These are phyloP conservation scores for Tanypteryx hageni DNA, from an alignment of 2,888 invertebrate genomes.

Conservation along the genomic window DNA sequence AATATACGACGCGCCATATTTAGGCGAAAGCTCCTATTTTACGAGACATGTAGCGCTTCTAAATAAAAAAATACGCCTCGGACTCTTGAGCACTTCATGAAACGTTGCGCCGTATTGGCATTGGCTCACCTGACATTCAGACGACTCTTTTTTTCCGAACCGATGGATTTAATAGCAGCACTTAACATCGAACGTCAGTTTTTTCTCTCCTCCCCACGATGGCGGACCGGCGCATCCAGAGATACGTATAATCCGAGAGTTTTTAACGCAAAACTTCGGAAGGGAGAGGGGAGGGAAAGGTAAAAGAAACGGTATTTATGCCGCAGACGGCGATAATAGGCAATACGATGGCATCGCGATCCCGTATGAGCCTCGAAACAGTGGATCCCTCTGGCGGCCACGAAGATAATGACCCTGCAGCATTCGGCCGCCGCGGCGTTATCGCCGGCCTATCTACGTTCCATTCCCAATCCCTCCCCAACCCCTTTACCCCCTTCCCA, in stretches of 20 bases:
- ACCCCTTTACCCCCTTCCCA: no score
- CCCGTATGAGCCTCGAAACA: neutral
- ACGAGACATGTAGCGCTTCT: no score
- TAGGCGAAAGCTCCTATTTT: no score
- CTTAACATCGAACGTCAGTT: neutral
- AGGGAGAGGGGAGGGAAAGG: no score
- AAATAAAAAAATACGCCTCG: no score
- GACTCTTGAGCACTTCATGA: no score
- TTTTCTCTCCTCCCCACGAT: neutral
- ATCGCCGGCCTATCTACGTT: neutral
- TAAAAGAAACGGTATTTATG: neutral
- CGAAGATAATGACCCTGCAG: neutral
- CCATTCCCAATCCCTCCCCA: neutral
- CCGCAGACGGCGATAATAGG: conserved; percentile 21
- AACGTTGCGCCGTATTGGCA: neutral
- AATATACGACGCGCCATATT: no score
- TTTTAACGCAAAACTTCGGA: neutral
- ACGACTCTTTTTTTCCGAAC: no score
- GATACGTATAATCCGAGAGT: neutral
- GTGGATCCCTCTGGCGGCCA: neutral
- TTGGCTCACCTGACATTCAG: neutral
- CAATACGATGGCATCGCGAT: neutral
- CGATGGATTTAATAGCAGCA: no score
- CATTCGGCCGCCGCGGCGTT: neutral
- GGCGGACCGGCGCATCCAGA: neutral